A percentile compares a stretch with the other conserved stretches of the same genome.
Evolutionary conservation across 2,888 invertebrate species (phyloP).

Genomic region (Dicyrtomina minuta): DNA sequence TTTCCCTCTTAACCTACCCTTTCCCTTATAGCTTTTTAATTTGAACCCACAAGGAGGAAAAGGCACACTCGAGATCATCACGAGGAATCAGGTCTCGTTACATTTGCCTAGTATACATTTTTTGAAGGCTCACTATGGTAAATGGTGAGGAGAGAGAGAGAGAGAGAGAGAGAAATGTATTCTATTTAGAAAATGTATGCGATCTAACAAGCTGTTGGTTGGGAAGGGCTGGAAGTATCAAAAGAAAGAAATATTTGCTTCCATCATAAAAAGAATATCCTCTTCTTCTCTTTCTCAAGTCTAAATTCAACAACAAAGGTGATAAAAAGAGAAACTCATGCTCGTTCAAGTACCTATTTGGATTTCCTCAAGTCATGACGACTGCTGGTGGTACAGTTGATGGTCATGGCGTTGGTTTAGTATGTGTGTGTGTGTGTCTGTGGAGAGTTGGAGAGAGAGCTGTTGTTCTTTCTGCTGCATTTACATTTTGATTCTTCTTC

Average conservation of each 20-base stretch:
- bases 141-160: neutral
- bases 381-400: conserved; percentile 17
- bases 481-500: conserved; percentile 14
- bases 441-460: no score
- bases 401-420: no score
- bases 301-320: conserved; percentile 35
- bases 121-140: neutral
- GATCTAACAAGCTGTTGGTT: neutral
- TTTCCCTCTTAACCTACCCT: no score
- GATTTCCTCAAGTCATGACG: conserved; percentile 27
- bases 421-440: no score
- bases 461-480: conserved; percentile 18
- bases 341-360: conserved; percentile 22
- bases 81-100: neutral
- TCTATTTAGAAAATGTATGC: conserved; percentile 19
- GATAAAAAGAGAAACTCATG: conserved; percentile 35
- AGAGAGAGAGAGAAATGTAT: conserved; percentile 17
- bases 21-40: neutral
- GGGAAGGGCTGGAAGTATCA: conserved; percentile 26
- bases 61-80: conserved; percentile 18
- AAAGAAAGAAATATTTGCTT: conserved; percentile 32
- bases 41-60: neutral
- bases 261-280: conserved; percentile 31
- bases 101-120: neutral
- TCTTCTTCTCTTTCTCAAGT: conserved; percentile 20